Conservation (phyloP, 2,797 vertebrate species). For the Myotis findleyi region DNA sequence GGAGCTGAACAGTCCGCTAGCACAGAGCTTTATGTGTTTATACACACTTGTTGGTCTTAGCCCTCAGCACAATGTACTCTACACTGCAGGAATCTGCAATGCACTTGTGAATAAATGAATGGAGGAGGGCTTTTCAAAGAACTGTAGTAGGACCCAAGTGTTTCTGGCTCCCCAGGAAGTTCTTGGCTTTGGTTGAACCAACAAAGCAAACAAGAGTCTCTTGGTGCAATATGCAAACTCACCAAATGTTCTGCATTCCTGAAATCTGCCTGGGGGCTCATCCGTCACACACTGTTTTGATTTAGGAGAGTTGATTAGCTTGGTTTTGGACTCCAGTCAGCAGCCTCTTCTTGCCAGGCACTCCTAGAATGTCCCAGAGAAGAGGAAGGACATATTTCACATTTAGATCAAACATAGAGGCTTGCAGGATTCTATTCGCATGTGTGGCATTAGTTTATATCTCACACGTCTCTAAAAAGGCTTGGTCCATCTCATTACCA, state of each 20-base stretch:
- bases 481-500: background rate
- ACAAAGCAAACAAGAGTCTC: constrained; percentile 41
- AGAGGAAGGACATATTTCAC: background rate
- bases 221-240: constrained; percentile 53
- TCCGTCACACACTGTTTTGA: constrained; percentile 51
- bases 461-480: background rate
- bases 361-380: constrained; percentile 56
- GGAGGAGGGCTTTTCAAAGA: background rate
- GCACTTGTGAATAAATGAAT: background rate
- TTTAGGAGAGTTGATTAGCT: constrained; percentile 53
- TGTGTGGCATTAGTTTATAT: background rate
- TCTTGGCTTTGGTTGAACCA: constrained; percentile 55
- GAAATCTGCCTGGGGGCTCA: constrained; percentile 51
- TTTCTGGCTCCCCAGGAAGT: background rate
- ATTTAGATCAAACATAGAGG: background rate
- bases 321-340: constrained; percentile 40
- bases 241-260: constrained; percentile 57
- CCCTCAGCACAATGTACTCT: background rate
- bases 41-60: background rate
- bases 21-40: background rate
- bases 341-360: constrained; percentile 19
- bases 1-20: background rate
- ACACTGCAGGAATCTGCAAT: background rate
- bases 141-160: background rate
- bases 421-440: background rate